Evolutionary conservation across 2,888 invertebrate species (phyloP), one percentile per base, ranked within the genome.

Genomic region (Himalopsyche tibetana): DNA sequence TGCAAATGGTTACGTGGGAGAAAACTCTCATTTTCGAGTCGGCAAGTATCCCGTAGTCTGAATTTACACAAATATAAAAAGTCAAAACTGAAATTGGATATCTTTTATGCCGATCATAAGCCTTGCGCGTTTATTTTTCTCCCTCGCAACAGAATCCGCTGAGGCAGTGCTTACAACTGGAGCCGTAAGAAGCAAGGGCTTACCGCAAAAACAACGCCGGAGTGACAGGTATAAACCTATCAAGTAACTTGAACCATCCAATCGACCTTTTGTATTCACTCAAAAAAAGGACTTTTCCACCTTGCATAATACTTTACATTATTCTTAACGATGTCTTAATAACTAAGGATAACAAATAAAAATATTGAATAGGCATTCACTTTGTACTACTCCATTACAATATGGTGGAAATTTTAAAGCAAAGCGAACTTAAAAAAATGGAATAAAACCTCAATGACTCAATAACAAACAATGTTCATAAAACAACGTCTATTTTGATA

Each of bases 31-130:
- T 82, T 85, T 85, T 82, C 51, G 51, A 69, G 74, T 40, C 69
- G n/a, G 85, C 19, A 45, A 55, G 82, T 80, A 82, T 51, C 82
- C 55, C 55, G 80, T 74, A 82, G 81, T 11, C 81, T 17, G 55
- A 85, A 82, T 85, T 85, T 85, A 63, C 85, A 74, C 28, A 82
- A 85, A 85, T 82, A 84, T 86, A 87, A 88, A 87, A 86, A 88
- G 83, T 88, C 86, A 84, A 83, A 87, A 86, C 63, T 83, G 83
- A 87, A 88, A 88, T 87, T 86, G 87, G 88, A 88, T 88, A 87
- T 87, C 87, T 88, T 88, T 87, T 87, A 85, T 85, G 85, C 55
- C 80, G 55, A 82, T 87, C 86, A 79, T 87, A 87, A 88, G 84
- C 86, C 84, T 45, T 82, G 45, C 55, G 55, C 80, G 87, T 80